Percentiles rank a stretch among this genome's conserved stretches.
These are phyloP conservation scores for Aphidoletes aphidimyza DNA, from an alignment of 2,888 invertebrate species.

Conservation along the genomic window DNA sequence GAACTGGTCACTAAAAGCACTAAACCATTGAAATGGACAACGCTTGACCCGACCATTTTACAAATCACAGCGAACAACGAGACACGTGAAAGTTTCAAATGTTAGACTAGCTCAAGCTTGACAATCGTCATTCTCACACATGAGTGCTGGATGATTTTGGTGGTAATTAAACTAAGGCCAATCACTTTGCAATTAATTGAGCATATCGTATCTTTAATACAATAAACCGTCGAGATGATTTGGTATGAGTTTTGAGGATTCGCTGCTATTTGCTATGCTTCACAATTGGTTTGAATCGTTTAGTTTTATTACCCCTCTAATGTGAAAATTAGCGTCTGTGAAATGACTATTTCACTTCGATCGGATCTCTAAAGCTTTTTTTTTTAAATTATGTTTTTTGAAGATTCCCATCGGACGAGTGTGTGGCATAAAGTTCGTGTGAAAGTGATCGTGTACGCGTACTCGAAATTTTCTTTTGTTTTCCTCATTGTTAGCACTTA, in stretches of 20 bases:
- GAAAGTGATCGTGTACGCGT: constrained; percentile 47
- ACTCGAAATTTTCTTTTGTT: constrained; percentile 53
- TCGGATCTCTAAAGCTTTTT: background rate
- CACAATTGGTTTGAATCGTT: too few species aligned
- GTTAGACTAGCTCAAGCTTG: background rate
- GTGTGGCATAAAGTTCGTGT: background rate
- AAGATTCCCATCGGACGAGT: background rate
- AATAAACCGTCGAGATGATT: too few species aligned
- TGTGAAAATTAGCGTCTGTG: background rate
- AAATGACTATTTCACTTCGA: constrained; percentile 2
- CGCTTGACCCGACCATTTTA: background rate
- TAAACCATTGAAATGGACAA: background rate
- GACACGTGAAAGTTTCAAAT: background rate
- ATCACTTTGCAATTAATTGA: constrained; percentile 29
- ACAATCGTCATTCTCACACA: too few species aligned
- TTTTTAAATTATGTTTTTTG: background rate
- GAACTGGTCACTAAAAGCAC: background rate
- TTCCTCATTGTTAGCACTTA: constrained; percentile 16
- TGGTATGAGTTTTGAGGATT: too few species aligned
- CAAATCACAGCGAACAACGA: background rate
- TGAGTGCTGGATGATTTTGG: background rate
- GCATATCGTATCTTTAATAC: constrained; percentile 20
- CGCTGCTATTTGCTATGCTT: too few species aligned
- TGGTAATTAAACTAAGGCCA: background rate
- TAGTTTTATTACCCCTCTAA: background rate